A percentile compares a stretch with the other conserved stretches of the same genome.
phyloP scores from a whole-genome alignment of 1,140 invertebrate genomes.

The Zeugodacus cucurbitae region DNA sequence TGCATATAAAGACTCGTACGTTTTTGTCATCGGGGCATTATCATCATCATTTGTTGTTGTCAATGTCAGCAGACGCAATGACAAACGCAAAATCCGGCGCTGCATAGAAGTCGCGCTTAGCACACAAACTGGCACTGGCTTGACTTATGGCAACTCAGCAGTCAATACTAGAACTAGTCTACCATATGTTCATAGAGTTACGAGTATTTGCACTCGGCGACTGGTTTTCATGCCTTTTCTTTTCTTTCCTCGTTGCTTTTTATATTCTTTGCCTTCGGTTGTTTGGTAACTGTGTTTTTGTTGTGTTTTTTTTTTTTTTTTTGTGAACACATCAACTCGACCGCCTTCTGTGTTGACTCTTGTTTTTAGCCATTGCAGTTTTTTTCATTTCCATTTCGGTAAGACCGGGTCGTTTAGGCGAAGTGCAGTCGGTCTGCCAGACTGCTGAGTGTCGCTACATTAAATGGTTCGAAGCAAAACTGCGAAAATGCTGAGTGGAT shows the following conservation, averaged over 20 bases:
- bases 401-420: not conserved
- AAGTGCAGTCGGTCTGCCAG: not conserved
- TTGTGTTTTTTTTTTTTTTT: not conserved
- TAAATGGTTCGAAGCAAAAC: too few relatives aligned
- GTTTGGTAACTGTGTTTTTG: not conserved
- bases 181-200: not conserved
- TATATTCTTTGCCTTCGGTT: not conserved
- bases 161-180: not conserved
- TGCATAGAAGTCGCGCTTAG: not conserved
- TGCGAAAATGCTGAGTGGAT: not conserved
- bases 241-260: not conserved
- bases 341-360: conserved; percentile 21
- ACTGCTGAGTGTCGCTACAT: not conserved
- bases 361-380: conserved; percentile 5
- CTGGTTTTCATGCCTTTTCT: not conserved
- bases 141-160: not conserved
- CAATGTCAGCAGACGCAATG: not conserved
- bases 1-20: not conserved
- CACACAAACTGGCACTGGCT: conserved; percentile 7
- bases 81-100: not conserved
- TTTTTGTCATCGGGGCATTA: not conserved
- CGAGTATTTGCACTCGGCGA: not conserved
- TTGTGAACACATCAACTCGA: not conserved
- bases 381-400: not conserved
- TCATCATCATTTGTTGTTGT: conserved; percentile 30